Base-by-base conservation (phyloP, 2,797 vertebrate species). In the Mastacembelus armatus region DNA sequence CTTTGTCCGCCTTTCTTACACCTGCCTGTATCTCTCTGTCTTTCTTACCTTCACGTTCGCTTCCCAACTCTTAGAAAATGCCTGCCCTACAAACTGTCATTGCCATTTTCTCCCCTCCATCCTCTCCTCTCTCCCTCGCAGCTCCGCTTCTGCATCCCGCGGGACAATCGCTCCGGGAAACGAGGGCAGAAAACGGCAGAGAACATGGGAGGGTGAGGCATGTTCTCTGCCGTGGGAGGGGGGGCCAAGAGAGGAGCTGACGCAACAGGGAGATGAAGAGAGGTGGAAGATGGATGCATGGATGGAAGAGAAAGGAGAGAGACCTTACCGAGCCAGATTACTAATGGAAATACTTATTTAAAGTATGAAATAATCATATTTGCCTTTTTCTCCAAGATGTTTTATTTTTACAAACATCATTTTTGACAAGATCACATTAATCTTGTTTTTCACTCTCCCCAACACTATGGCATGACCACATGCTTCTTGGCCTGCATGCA, bases 51-150 rank as follows among this genome's bases (percentile, higher is more conserved):
- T 77, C 26, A 71, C 74, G 60, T 71, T 62, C 33, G 1, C 36
- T 10, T 66, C 15, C 36, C 58, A 68, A 52, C 33, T 71, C 65
- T 61, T 3, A 74, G 65, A 49, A 69, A 61, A 79, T 1, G 65
- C 70, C 62, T 84, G 85, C 66, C 88, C 87, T 88, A 86, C 80
- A 82, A 90, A 85, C 54, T 73, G 71, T 82, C 85, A 83, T 73
- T 85, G 79, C 71, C 80, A 68, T 75, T 83, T 88, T 82, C 70
- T 69, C 75, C 84, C 82, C 58, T 84, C 72, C 80, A 84, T 85
- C 87, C 64, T 83, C 55, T 81, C 57, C 48, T 45, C 78, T 73
- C 66, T 61, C 71, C 62, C 60, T 78, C 60, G 0, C 76, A 78
- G 84, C 78, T 48, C 74, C 51, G 39, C 63, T 9, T 19, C 39